phyloP scores from a whole-genome alignment of 2,888 invertebrate genomes.

The Micropterix aruncella region DNA sequence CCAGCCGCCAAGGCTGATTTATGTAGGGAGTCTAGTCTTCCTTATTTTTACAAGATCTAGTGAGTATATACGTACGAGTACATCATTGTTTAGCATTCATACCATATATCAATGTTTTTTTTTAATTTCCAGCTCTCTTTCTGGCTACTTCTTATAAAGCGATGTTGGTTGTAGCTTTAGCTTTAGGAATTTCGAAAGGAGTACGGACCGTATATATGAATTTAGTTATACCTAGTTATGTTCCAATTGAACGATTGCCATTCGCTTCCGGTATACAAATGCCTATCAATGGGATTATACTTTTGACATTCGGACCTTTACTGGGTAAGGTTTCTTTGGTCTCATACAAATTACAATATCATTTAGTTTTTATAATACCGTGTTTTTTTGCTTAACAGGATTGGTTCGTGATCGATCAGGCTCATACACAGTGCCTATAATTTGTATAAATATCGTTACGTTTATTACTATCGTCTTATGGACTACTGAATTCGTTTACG shows the following conservation, averaged over 20 bases:
- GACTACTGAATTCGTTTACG: conserved; percentile 36
- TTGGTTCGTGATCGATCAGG: conserved; percentile 44
- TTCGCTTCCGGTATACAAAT: conserved; percentile 58
- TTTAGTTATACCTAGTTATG: conserved; percentile 51
- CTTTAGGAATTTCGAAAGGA: conserved; percentile 53
- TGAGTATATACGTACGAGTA: conserved; percentile 26
- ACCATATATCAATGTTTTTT: background rate
- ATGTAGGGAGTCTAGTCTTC: conserved; percentile 42
- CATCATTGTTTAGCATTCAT: conserved; percentile 6
- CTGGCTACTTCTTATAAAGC: conserved; percentile 20
- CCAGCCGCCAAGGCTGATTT: conserved; percentile 48
- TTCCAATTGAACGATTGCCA: conserved; percentile 49
- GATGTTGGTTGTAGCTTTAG: conserved; percentile 34
- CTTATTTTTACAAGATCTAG: conserved; percentile 45
- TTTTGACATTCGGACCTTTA: conserved; percentile 44
- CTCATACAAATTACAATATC: conserved; percentile 4
- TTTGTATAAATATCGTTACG: conserved; percentile 46
- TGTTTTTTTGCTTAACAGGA: conserved; percentile 30
- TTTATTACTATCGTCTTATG: conserved; percentile 42
- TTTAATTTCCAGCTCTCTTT: conserved; percentile 21
- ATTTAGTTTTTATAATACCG: background rate
- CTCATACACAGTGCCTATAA: conserved; percentile 42
- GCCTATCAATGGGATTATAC: conserved; percentile 49
- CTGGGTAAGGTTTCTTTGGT: conserved; percentile 49
- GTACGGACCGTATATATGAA: conserved; percentile 55